A percentile compares a stretch with the other conserved stretches of the same genome.
Conservation (phyloP, 92 coral and sea anemone genomes). For the Nematostella vectensis region DNA sequence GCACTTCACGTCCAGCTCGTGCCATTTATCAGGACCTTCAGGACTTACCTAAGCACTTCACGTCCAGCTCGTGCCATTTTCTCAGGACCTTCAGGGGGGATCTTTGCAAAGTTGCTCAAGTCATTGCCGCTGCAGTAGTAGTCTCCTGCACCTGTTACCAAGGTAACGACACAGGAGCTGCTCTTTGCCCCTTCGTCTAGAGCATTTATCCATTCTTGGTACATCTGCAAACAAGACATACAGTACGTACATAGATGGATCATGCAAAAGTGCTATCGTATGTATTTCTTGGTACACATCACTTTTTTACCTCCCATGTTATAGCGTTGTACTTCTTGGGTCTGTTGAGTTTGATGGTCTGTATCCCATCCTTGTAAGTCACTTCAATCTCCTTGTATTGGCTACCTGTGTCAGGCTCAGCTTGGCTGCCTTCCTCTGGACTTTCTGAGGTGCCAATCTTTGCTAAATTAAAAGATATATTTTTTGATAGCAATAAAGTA, state of each 20-base stretch:
- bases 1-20: no score
- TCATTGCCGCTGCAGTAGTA: constrained; percentile 97
- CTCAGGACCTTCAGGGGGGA: constrained; percentile 96
- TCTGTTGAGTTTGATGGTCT: constrained; percentile 74
- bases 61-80: constrained; percentile 78
- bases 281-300: no score
- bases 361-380: constrained; percentile 64
- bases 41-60: constrained; percentile 56
- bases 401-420: constrained; percentile 24
- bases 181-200: constrained; percentile 77
- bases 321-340: constrained; percentile 86
- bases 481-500: no score
- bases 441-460: constrained; percentile 28
- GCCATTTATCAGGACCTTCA: background rate
- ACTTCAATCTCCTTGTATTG: constrained; percentile 61
- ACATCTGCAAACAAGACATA: constrained; percentile 51
- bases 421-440: constrained; percentile 5
- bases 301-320: constrained; percentile 94
- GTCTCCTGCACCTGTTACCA: constrained; percentile 91
- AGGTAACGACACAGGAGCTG: constrained; percentile 65
- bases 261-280: no score
- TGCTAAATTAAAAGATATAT: background rate
- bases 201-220: constrained; percentile 77
- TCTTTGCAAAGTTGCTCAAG: constrained; percentile 76
- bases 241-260: background rate